These are phyloP conservation scores for Caranx ignobilis DNA, from an alignment of 2,113 vertebrate genomes.

Conservation along the genomic window DNA sequence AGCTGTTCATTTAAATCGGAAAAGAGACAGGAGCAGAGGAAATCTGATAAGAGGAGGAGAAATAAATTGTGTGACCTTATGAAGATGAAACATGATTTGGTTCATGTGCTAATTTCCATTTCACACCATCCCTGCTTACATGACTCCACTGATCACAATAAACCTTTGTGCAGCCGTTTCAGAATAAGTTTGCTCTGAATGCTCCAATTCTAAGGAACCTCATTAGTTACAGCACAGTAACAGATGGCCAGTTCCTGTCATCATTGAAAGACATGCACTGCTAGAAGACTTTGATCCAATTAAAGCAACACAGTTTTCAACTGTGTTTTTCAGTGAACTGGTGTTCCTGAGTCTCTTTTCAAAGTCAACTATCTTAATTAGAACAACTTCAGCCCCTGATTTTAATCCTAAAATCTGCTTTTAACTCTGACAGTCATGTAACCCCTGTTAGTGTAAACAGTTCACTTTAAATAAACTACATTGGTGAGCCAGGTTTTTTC, in stretches of 20 bases:
- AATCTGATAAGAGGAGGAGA: not conserved
- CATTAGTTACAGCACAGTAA: slow-evolving; percentile 5
- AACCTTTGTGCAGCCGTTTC: not conserved
- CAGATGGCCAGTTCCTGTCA: slow-evolving; percentile 7
- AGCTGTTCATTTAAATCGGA: not conserved
- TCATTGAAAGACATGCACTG: not conserved
- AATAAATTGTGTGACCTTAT: not conserved
- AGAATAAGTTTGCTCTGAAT: slow-evolving; percentile 1
- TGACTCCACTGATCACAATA: not conserved
- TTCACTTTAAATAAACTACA: not conserved
- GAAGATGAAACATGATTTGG: not conserved
- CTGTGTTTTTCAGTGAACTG: not conserved
- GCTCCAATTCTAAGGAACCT: not conserved
- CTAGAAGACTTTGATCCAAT: slow-evolving; percentile 11
- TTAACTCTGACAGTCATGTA: not conserved
- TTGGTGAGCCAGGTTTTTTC: not conserved
- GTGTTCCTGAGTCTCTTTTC: not conserved
- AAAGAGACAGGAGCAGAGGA: not conserved
- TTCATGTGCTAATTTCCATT: slow-evolving; percentile 9
- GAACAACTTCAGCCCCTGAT: not conserved
- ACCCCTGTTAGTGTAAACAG: not conserved
- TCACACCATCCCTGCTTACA: not conserved
- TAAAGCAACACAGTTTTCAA: not conserved
- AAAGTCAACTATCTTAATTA: not conserved
- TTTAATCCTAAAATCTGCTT: not conserved